Evolutionary conservation across 2,113 vertebrate genomes (phyloP).

Genomic region (Indicator maculatus): DNA sequence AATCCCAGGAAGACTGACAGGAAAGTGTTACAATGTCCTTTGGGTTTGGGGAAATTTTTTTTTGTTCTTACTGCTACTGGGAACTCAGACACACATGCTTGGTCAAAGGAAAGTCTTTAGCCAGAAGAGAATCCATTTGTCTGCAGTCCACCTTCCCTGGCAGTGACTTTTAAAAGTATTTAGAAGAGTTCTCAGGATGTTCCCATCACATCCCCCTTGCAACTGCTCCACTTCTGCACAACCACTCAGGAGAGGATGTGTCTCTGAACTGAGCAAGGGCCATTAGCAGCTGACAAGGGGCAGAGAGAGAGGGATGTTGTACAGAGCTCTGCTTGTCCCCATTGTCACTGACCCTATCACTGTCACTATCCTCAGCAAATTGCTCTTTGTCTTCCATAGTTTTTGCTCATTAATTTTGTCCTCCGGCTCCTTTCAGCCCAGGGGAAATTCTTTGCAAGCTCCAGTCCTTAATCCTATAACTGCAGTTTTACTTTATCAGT

Average conservation of each 20-base stretch:
- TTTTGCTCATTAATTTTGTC: conserved; percentile 21
- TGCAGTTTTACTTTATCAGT: neutral
- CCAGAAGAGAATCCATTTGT: neutral
- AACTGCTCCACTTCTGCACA: neutral
- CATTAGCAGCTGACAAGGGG: neutral
- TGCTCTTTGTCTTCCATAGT: neutral
- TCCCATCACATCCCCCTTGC: neutral
- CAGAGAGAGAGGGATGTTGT: neutral
- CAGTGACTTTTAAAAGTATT: neutral
- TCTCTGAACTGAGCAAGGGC: neutral
- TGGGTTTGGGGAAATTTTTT: no score
- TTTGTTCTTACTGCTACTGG: neutral
- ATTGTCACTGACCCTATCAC: neutral
- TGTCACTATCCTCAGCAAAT: neutral
- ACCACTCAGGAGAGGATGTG: neutral
- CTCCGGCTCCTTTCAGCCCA: neutral
- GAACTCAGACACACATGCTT: fast-evolving
- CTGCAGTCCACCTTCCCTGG: neutral
- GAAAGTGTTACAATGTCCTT: neutral
- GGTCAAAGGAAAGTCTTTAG: neutral
- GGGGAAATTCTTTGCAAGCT: neutral
- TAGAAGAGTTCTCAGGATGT: neutral
- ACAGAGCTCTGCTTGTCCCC: neutral
- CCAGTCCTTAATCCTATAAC: neutral
- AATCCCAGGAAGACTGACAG: neutral